Base-by-base conservation (phyloP, 2,797 vertebrate genomes). In the Lycodopsis pacificus region DNA sequence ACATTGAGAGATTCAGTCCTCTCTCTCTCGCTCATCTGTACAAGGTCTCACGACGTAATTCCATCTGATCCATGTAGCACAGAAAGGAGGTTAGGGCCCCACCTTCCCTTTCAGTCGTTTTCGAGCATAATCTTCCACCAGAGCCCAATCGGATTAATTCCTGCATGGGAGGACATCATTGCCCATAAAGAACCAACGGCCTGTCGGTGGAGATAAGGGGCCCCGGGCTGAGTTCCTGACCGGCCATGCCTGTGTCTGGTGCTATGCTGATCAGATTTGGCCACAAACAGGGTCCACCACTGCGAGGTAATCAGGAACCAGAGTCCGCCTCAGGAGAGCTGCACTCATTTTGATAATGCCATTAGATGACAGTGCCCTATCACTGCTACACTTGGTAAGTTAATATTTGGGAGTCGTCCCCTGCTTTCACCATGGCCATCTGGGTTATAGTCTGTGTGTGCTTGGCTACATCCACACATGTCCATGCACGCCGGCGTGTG, bases 201-300 rank as follows among this genome's bases (percentile, higher is more conserved):
- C 88, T 89, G 86, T 84, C 71, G 57, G 76, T 73, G n/a, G 70
- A 85, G 92, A 94, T 92, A 92, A 92, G 82, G 49, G 74, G 58
- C 81, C 85, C 64, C 22, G 32, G 80, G 80, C 82, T 70, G 66
- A 90, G 87, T 92, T 93, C 90, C 91, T 89, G 92, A 87, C 85
- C 56, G 38, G 76, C 90, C 79, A 49, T 65, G 83, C 78, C 84
- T 77, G 68, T n/a, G 85, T 93, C 94, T 94, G 93, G 86, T 87
- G 88, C 84, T 79, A 91, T 91, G 85, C 85, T 94, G 93, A 95
- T 95, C 90, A 68, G 81, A 95, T 95, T 94, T 92, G 68, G 58
- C 71, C 80, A 68, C 51, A 67, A 90, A 92, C 92, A 90, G 71
- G 81, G 85, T 81, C 87, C 84, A 73, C 75, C 73, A 65, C 73